Conservation (phyloP, 2,888 invertebrate species). For the Athrips mouffetella region DNA sequence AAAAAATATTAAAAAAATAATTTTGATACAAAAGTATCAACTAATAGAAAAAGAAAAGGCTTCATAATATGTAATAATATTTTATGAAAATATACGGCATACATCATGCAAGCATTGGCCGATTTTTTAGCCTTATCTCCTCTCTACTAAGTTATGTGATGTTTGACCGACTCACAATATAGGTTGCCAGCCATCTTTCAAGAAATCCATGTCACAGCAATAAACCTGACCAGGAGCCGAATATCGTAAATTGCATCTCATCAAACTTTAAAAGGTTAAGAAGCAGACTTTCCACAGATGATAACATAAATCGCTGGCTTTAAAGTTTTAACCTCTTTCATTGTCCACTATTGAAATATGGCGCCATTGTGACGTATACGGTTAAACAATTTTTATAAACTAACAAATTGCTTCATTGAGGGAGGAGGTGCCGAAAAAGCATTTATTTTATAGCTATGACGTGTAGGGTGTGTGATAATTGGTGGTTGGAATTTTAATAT, state of each 20-base stretch:
- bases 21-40: too few relatives aligned
- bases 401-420: slow-evolving; percentile 19
- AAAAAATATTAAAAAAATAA: too few relatives aligned
- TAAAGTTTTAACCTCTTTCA: slow-evolving; percentile 22
- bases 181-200: too few relatives aligned
- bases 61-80: too few relatives aligned
- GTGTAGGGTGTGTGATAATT: slow-evolving; percentile 6
- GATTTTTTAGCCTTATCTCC: too few relatives aligned
- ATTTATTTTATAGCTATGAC: neutral
- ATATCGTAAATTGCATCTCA: slow-evolving; percentile 5
- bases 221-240: neutral
- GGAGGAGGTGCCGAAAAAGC: slow-evolving; percentile 10
- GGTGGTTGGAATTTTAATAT: neutral
- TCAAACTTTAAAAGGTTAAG: slow-evolving; percentile 2
- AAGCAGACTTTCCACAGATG: slow-evolving; percentile 14
- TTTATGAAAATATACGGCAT: too few relatives aligned
- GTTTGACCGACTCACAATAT: too few relatives aligned
- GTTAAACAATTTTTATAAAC: slow-evolving; percentile 17
- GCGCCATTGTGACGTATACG: slow-evolving; percentile 32
- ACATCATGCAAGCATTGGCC: too few relatives aligned
- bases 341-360: slow-evolving; percentile 25
- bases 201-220: neutral
- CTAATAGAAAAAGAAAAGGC: too few relatives aligned
- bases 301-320: slow-evolving; percentile 23
- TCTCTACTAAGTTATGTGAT: too few relatives aligned